Conservation (phyloP, 2,888 invertebrate species). For the Aphodius granarius region DNA sequence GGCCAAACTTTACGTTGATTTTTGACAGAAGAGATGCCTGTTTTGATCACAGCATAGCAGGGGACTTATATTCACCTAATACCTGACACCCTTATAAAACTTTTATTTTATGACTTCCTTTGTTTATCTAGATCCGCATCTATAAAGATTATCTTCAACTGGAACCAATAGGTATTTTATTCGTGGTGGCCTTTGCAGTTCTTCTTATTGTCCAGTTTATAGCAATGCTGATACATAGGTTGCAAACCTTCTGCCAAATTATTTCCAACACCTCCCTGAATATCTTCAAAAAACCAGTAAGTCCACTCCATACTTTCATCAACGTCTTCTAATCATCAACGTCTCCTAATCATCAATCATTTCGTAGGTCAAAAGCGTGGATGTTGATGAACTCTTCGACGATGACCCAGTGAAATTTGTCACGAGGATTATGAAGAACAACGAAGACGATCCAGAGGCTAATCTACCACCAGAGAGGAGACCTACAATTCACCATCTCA, state of each 20-base stretch:
- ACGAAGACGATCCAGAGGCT: neutral
- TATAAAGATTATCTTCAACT: conserved; percentile 63
- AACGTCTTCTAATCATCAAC: neutral
- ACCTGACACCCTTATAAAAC: neutral
- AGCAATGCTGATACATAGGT: conserved; percentile 76
- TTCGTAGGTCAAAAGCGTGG: neutral
- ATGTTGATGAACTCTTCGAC: neutral
- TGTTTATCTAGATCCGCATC: conserved; percentile 53
- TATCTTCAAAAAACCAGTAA: neutral
- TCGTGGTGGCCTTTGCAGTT: conserved; percentile 70
- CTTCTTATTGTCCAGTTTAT: conserved; percentile 72
- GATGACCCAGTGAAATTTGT: neutral
- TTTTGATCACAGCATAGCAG: too few relatives aligned
- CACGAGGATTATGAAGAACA: neutral
- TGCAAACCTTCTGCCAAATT: conserved; percentile 74
- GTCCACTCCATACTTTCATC: neutral
- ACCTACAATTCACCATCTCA: neutral
- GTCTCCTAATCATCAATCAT: neutral
- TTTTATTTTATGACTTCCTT: too few relatives aligned
- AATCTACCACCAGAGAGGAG: neutral
- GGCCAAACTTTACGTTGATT: neutral
- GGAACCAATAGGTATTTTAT: conserved; percentile 73
- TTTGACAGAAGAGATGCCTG: too few relatives aligned
- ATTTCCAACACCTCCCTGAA: conserved; percentile 62
- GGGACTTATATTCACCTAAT: too few relatives aligned